phyloP scores from a whole-genome alignment of 2,888 invertebrate species.

The Asteroscopus sphinx region DNA sequence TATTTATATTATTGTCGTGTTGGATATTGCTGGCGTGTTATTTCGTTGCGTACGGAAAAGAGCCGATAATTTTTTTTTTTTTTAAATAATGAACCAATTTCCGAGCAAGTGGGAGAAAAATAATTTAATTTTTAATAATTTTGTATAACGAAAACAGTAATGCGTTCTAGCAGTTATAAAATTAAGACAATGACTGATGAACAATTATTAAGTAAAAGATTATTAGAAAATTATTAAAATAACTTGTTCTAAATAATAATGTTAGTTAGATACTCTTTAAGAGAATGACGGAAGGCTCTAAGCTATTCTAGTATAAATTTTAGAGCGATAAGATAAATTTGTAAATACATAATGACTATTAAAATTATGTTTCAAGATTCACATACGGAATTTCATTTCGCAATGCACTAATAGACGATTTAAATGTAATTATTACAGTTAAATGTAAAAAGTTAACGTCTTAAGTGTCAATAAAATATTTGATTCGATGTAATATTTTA shows the following conservation, averaged over 20 bases:
- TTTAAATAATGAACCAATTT: too few relatives aligned
- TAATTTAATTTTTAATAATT: constrained; percentile 32
- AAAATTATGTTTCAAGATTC: constrained; percentile 42
- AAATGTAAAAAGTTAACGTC: constrained; percentile 45
- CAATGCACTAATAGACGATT: constrained; percentile 52
- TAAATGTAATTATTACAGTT: constrained; percentile 44
- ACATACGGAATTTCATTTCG: constrained; percentile 47
- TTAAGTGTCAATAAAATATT: constrained; percentile 48
- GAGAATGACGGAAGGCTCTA: constrained; percentile 65
- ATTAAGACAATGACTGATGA: constrained; percentile 73
- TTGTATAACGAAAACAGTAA: constrained; percentile 34
- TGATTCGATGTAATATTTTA: constrained; percentile 29
- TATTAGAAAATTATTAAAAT: constrained; percentile 54
- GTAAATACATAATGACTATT: constrained; percentile 27
- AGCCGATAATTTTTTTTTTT: too few relatives aligned
- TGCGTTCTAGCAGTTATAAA: constrained; percentile 59
- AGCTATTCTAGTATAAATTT: constrained; percentile 56
- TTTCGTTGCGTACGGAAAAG: too few relatives aligned
- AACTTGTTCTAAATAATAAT: constrained; percentile 54
- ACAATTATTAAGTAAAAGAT: constrained; percentile 64
- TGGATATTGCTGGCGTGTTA: too few relatives aligned
- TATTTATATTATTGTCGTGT: too few relatives aligned
- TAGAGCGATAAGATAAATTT: constrained; percentile 30
- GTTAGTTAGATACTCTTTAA: constrained; percentile 65
- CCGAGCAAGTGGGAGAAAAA: too few relatives aligned